phyloP scores from a whole-genome alignment of 2,797 vertebrate species.

The Mormyrus hasselquistii region DNA sequence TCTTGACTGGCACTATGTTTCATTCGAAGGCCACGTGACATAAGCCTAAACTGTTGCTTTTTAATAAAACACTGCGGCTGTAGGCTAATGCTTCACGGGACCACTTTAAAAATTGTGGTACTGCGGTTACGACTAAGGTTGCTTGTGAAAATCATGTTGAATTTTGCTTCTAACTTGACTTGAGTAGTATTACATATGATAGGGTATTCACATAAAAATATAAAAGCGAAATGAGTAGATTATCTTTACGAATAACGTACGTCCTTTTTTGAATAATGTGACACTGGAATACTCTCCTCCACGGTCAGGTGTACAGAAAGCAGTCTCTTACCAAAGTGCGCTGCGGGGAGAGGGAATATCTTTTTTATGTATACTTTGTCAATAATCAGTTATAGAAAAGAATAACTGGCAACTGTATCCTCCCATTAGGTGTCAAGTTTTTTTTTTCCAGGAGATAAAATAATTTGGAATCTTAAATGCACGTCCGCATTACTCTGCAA shows the following conservation, averaged over 20 bases:
- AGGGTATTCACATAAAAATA: background rate
- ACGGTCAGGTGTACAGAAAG: background rate
- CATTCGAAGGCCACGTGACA: background rate
- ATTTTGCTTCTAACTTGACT: background rate
- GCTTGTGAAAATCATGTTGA: background rate
- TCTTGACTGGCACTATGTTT: constrained; percentile 5
- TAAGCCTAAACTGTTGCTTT: background rate
- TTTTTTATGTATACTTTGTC: background rate
- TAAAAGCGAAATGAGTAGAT: background rate
- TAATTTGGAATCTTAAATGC: background rate
- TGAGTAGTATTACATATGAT: background rate
- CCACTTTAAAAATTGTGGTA: background rate
- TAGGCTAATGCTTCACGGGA: background rate
- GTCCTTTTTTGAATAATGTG: background rate
- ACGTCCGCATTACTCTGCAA: background rate
- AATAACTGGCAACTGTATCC: background rate
- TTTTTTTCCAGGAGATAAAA: background rate
- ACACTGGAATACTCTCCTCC: background rate
- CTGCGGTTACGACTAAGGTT: background rate
- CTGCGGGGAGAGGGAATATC: background rate
- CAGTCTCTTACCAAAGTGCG: background rate
- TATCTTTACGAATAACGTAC: background rate
- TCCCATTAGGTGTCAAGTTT: background rate
- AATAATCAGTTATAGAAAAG: background rate
- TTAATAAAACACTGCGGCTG: background rate